phyloP scores from a whole-genome alignment of 92 coral and sea anemone genomes.

The Montipora capitata region DNA sequence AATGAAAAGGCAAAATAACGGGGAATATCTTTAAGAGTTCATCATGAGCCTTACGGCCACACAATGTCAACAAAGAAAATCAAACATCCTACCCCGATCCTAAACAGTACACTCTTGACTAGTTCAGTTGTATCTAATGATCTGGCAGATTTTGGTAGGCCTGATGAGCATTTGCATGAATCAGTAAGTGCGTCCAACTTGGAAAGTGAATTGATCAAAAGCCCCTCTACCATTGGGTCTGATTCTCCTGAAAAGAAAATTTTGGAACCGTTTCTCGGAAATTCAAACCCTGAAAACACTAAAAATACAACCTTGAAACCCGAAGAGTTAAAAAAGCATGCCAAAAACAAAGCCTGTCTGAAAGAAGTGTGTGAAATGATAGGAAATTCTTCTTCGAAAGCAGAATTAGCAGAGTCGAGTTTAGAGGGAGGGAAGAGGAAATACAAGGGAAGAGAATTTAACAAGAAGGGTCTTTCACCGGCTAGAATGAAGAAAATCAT shows the following conservation, averaged over 20 bases:
- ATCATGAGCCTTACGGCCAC: not conserved
- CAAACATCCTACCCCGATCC: slow-evolving; percentile 12
- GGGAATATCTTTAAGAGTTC: not conserved
- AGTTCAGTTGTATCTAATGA: not conserved
- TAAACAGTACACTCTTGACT: slow-evolving; percentile 16
- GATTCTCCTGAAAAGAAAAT: not conserved
- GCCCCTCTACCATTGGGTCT: not conserved
- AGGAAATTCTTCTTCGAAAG: slow-evolving; percentile 2
- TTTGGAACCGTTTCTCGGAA: slow-evolving; percentile 6
- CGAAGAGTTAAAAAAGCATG: not conserved
- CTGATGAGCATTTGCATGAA: slow-evolving; percentile 8
- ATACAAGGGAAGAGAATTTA: not conserved
- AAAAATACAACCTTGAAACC: slow-evolving; percentile 27
- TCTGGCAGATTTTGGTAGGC: slow-evolving; percentile 6
- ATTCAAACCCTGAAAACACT: slow-evolving; percentile 5
- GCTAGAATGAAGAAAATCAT: slow-evolving; percentile 14
- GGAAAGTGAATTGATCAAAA: slow-evolving; percentile 17
- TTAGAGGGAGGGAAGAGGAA: slow-evolving; percentile 22
- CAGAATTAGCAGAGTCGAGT: slow-evolving; percentile 23
- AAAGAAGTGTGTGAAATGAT: slow-evolving; percentile 24
- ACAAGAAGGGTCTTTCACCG: slow-evolving; percentile 7
- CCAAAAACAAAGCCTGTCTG: slow-evolving; percentile 21
- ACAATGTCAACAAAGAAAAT: slow-evolving; percentile 5
- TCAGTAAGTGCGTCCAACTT: slow-evolving; percentile 22
- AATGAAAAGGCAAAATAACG: too few species aligned